Evolutionary conservation across 2,888 invertebrate genomes (phyloP).

Genomic region (Nemapogon koenigi): DNA sequence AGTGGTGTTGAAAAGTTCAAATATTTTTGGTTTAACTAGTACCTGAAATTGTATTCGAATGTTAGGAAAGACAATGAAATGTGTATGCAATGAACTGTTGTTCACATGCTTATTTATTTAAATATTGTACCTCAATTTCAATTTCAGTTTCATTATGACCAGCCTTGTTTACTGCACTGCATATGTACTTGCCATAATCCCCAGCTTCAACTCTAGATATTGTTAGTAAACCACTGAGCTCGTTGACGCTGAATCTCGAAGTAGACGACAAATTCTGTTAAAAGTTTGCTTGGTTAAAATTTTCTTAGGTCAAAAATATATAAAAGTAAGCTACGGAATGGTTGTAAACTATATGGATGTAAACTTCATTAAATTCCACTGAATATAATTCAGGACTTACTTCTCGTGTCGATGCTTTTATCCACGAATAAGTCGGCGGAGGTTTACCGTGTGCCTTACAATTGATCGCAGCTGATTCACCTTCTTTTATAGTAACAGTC

Average conservation of each 20-base stretch:
- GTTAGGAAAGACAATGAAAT: neutral
- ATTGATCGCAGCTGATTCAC: constrained; percentile 74
- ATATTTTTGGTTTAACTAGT: constrained; percentile 81
- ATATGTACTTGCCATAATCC: constrained; percentile 82
- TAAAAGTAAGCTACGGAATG: neutral
- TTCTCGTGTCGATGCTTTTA: constrained; percentile 73
- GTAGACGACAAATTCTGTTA: constrained; percentile 71
- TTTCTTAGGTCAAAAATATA: neutral
- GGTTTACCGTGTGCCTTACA: constrained; percentile 88
- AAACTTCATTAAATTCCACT: neutral
- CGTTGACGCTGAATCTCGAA: constrained; percentile 70
- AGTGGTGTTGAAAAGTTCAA: constrained; percentile 77
- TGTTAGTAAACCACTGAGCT: constrained; percentile 73
- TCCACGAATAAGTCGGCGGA: constrained; percentile 83
- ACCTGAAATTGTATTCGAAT: constrained; percentile 29
- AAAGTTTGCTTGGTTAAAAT: constrained; percentile 5
- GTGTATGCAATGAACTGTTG: neutral
- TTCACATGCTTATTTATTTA: neutral
- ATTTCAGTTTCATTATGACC: constrained; percentile 73
- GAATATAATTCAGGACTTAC: constrained; percentile 22
- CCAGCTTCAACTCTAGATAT: constrained; percentile 78
- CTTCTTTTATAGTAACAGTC: constrained; percentile 77
- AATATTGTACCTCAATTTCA: constrained; percentile 63
- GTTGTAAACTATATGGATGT: too few relatives aligned
- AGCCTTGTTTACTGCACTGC: constrained; percentile 81